A percentile compares a stretch with the other conserved stretches of the same genome.
Conservation (phyloP, 2,888 invertebrate genomes). For the Drosophila setosimentum region DNA sequence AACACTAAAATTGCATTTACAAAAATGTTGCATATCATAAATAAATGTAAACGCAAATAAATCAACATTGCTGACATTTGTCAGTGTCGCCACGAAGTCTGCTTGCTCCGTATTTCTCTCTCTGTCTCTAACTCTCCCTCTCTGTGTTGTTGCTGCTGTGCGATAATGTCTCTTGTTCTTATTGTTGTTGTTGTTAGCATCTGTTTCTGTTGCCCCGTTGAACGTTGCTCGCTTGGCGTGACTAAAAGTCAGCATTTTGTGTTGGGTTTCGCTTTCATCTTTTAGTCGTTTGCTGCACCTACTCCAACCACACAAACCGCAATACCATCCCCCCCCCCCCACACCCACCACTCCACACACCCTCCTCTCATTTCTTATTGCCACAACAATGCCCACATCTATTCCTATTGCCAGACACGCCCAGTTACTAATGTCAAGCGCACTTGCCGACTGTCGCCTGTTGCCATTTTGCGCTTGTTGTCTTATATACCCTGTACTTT, state of each 20-base stretch:
- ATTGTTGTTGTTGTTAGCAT: constrained; percentile 5
- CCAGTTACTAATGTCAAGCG: constrained; percentile 53
- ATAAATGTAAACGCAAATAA: constrained; percentile 79
- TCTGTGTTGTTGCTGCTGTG: constrained; percentile 8
- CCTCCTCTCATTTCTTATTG: not conserved
- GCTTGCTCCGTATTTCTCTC: constrained; percentile 3
- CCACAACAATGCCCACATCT: constrained; percentile 22
- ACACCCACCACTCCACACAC: not conserved
- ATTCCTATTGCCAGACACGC: constrained; percentile 35
- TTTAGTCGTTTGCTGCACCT: constrained; percentile 27
- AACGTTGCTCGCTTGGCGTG: constrained; percentile 17
- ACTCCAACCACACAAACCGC: not conserved
- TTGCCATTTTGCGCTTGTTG: not conserved
- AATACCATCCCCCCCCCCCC: too few species aligned
- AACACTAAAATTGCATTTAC: constrained; percentile 72
- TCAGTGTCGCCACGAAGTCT: constrained; percentile 48
- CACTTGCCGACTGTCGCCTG: constrained; percentile 35
- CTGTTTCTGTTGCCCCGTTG: constrained; percentile 6
- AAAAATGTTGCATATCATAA: constrained; percentile 80
- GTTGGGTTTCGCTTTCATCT: constrained; percentile 49
- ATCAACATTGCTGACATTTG: constrained; percentile 80
- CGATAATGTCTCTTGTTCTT: too few species aligned
- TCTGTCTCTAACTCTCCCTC: not conserved
- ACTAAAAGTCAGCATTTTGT: constrained; percentile 15
- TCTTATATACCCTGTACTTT: constrained; percentile 34